Conservation (phyloP, 1,140 invertebrate genomes). For the Aphis gossypii region DNA sequence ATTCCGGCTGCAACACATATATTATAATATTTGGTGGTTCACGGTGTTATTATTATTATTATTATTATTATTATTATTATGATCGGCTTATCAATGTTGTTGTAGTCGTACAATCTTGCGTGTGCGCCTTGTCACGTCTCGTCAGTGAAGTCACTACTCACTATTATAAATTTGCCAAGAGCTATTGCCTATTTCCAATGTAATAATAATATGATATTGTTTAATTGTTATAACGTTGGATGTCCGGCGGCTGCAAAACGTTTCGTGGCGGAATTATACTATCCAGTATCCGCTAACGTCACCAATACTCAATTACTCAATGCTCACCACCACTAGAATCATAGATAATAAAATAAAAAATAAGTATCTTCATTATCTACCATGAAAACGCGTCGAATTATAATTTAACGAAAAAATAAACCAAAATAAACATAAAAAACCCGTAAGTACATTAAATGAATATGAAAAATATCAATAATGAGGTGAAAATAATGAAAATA, state of each 20-base stretch:
- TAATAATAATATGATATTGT: too few relatives aligned
- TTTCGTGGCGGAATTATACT: background rate
- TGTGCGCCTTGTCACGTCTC: background rate
- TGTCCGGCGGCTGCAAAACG: background rate
- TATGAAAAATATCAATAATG: background rate
- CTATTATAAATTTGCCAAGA: background rate
- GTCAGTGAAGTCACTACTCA: background rate
- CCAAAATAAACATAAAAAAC: background rate
- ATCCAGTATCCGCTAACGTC: background rate
- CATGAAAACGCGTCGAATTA: background rate
- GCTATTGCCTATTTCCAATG: background rate
- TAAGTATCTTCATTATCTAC: background rate
- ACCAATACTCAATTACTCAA: background rate
- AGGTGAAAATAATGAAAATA: too few relatives aligned
- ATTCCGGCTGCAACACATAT: background rate
- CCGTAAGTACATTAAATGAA: background rate
- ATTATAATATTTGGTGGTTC: background rate
- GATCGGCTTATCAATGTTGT: conserved; percentile 19
- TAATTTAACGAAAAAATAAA: background rate
- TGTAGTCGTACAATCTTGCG: background rate
- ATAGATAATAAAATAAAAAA: background rate
- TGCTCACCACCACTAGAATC: background rate
- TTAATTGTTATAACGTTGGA: background rate
- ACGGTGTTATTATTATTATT: background rate
- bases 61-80: conserved; percentile 3